Evolutionary conservation across 2,113 vertebrate species (phyloP).

Genomic region (Setophaga kirtlandii): DNA sequence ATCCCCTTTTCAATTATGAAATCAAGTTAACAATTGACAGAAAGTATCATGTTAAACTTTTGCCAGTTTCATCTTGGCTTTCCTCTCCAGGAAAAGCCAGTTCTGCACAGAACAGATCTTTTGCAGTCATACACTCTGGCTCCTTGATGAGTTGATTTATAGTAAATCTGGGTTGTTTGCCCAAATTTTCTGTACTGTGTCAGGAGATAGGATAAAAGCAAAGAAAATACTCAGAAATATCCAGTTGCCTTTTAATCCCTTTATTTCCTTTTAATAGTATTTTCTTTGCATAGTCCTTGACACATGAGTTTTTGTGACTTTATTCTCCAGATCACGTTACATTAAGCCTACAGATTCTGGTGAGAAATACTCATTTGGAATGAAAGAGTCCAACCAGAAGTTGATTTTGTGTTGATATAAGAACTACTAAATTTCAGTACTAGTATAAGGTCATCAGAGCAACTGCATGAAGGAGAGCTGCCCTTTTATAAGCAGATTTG

Average conservation of each 20-base stretch:
- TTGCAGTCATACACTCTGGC: background rate
- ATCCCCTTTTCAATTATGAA: background rate
- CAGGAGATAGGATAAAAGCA: background rate
- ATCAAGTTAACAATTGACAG: background rate
- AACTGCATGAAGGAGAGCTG: background rate
- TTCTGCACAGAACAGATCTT: background rate
- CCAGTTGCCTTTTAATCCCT: background rate
- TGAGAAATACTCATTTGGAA: background rate
- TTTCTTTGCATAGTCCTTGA: background rate
- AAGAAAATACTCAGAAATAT: background rate
- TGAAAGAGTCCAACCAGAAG: background rate
- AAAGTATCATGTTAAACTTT: background rate
- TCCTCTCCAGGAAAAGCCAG: background rate
- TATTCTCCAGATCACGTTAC: background rate
- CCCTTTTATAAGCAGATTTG: background rate
- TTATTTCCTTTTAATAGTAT: background rate
- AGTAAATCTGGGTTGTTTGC: background rate
- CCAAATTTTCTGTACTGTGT: background rate
- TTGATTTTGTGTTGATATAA: background rate
- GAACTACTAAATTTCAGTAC: background rate
- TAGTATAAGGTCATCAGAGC: background rate
- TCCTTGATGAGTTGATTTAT: background rate
- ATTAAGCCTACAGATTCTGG: background rate
- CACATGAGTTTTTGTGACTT: background rate
- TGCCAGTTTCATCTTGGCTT: background rate